phyloP scores from a whole-genome alignment of 2,888 invertebrate species.

The Volucella inanis region DNA sequence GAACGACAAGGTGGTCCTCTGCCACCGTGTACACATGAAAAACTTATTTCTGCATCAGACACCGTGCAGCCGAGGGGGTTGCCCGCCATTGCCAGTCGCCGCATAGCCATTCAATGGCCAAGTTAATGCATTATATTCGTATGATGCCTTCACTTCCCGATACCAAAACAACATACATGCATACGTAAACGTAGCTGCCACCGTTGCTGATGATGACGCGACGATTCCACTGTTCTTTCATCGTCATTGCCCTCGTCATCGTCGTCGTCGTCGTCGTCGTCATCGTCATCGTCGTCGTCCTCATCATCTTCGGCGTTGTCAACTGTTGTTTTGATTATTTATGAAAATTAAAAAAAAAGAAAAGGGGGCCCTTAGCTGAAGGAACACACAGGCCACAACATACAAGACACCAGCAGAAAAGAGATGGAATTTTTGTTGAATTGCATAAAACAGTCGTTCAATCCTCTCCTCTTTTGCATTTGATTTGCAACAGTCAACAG shows the following conservation, averaged over 20 bases:
- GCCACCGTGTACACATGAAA: conserved; percentile 66
- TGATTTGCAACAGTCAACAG: conserved; percentile 66
- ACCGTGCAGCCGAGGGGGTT: conserved; percentile 56
- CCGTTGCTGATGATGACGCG: conserved; percentile 18
- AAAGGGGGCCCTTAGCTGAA: conserved; percentile 53
- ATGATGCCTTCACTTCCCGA: conserved; percentile 48
- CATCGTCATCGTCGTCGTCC: background rate
- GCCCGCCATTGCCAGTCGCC: background rate
- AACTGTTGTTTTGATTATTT: conserved; percentile 75
- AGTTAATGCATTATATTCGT: conserved; percentile 55
- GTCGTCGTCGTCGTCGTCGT: conserved; percentile 2
- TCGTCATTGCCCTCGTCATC: conserved; percentile 13
- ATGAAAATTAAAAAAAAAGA: conserved; percentile 73
- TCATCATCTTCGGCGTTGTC: conserved; percentile 53
- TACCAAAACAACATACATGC: background rate
- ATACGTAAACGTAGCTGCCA: conserved; percentile 27
- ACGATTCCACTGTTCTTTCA: conserved; percentile 56
- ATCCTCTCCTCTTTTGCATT: conserved; percentile 63
- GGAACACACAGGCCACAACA: conserved; percentile 27
- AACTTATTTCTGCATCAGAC: conserved; percentile 73
- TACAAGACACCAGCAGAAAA: conserved; percentile 6
- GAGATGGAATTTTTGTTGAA: conserved; percentile 2
- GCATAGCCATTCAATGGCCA: conserved; percentile 23
- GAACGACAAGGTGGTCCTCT: conserved; percentile 76
- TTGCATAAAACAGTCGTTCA: conserved; percentile 51